Conservation (phyloP, 2,888 invertebrate species). For the Drosophila borborema region DNA sequence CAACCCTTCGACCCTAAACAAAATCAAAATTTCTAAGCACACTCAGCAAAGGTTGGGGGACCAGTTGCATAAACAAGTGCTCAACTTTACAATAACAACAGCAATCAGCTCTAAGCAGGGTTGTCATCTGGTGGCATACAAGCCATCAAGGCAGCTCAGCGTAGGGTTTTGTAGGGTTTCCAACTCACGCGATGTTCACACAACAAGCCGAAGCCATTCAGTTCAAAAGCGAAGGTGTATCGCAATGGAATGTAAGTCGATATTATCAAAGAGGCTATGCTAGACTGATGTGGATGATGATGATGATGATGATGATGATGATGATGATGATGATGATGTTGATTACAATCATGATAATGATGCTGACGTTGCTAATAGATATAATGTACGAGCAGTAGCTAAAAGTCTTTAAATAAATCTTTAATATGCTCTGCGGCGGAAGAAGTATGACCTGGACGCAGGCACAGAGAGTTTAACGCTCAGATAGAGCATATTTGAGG, state of each 20-base stretch:
- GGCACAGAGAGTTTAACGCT: too few relatives aligned
- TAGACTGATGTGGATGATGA: background rate
- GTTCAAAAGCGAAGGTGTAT: background rate
- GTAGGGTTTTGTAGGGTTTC: conserved; percentile 42
- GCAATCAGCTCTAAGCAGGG: background rate
- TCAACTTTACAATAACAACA: conserved; percentile 1
- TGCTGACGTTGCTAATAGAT: background rate
- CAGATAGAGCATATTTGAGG: too few relatives aligned
- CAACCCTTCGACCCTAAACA: conserved; percentile 45
- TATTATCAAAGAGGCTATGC: conserved; percentile 9
- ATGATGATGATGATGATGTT: background rate
- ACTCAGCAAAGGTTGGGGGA: conserved; percentile 47
- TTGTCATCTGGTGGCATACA: conserved; percentile 7
- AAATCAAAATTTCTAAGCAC: conserved; percentile 67
- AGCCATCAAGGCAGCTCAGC: conserved; percentile 46
- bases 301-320: background rate
- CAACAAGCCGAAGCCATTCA: conserved; percentile 14
- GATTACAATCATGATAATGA: background rate
- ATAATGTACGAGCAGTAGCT: too few relatives aligned
- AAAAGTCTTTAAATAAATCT: too few relatives aligned
- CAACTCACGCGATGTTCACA: conserved; percentile 1
- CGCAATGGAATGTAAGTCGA: conserved; percentile 14
- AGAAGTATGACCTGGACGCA: too few relatives aligned
- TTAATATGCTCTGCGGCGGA: too few relatives aligned
- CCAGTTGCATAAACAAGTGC: conserved; percentile 67